Conservation (phyloP, 2,888 invertebrate genomes). For the Dione juno region DNA sequence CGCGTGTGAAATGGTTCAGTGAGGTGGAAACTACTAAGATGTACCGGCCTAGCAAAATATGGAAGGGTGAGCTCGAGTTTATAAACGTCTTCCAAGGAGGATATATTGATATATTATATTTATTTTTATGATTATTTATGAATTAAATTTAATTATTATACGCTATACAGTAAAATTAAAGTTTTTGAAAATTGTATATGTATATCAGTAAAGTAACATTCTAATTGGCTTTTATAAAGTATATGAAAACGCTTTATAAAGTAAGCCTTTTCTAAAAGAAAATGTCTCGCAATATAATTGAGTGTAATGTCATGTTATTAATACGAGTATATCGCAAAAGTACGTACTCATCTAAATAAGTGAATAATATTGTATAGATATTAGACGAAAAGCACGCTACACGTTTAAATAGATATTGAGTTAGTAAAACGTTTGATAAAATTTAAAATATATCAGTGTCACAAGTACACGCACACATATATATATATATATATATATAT, state of each 20-base stretch:
- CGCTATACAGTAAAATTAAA: too few species aligned
- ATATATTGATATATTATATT: too few species aligned
- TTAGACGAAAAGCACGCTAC: not conserved
- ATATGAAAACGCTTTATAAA: not conserved
- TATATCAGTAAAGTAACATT: not conserved
- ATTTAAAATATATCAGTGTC: not conserved
- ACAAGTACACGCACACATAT: too few species aligned
- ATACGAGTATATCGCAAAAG: not conserved
- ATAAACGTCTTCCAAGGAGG: not conserved
- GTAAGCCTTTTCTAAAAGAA: not conserved
- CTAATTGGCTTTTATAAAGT: not conserved
- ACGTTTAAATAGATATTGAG: not conserved
- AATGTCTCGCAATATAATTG: not conserved
- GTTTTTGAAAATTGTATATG: not conserved
- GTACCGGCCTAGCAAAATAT: conserved; percentile 58
- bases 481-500: too few species aligned
- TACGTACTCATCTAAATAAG: not conserved
- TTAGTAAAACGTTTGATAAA: not conserved
- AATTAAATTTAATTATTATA: too few species aligned
- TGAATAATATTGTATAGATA: not conserved
- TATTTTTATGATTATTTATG: too few species aligned
- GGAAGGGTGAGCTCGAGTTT: conserved; percentile 57
- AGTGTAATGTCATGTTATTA: not conserved
- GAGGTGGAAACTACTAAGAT: conserved; percentile 51
- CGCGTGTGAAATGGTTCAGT: conserved; percentile 56